Evolutionary conservation across 2,888 invertebrate species (phyloP).

Genomic region (Melanostoma mellinum): DNA sequence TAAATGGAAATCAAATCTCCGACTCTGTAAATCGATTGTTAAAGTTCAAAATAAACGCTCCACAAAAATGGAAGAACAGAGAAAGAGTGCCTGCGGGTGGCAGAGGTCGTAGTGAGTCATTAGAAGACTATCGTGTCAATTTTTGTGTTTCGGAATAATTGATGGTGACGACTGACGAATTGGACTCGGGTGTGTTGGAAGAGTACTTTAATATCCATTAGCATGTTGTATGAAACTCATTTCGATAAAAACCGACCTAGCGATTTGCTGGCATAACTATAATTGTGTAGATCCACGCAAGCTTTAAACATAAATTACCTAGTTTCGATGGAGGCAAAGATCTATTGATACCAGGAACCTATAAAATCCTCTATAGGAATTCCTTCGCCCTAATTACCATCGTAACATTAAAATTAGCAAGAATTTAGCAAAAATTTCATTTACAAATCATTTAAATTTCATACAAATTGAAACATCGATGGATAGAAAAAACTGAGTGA

Average conservation of each 20-base stretch:
- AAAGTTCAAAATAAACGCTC: not conserved
- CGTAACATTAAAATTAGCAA: too few relatives aligned
- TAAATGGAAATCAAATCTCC: not conserved
- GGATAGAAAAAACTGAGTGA: too few relatives aligned
- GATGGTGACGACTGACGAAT: conserved; percentile 20
- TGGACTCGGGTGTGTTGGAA: conserved; percentile 10
- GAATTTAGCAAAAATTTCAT: too few relatives aligned
- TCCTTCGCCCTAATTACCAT: too few relatives aligned
- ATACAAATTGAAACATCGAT: too few relatives aligned
- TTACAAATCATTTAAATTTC: too few relatives aligned
- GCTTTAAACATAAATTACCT: not conserved
- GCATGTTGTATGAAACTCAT: conserved; percentile 32
- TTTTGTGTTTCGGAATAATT: conserved; percentile 24
- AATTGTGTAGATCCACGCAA: conserved; percentile 26
- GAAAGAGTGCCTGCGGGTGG: not conserved
- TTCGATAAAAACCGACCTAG: conserved; percentile 1
- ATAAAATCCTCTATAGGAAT: too few relatives aligned
- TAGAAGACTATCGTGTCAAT: not conserved
- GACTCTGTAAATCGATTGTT: conserved; percentile 1
- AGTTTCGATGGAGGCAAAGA: too few relatives aligned
- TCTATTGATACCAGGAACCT: too few relatives aligned
- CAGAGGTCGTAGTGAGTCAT: not conserved
- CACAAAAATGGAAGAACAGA: not conserved
- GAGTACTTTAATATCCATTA: conserved; percentile 33
- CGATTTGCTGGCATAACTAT: not conserved